Percentiles rank a stretch among this genome's conserved stretches.
Evolutionary conservation across 35 echinoderm and acorn worm species (phyloP).

Genomic region (Eucidaris tribuloides): DNA sequence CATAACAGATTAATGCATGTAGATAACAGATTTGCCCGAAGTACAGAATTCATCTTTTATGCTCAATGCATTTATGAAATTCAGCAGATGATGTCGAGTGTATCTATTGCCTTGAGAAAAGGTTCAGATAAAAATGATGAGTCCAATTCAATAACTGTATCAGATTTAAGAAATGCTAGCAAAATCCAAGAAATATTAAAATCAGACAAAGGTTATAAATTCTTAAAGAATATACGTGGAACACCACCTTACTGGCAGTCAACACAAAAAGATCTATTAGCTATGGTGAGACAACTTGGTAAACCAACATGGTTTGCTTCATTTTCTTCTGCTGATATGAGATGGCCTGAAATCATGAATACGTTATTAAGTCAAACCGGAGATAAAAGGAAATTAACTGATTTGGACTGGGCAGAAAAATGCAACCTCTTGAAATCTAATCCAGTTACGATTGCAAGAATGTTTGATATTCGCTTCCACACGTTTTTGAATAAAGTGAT

Average conservation of each 20-base stretch:
- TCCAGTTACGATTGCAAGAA: conserved; percentile 56
- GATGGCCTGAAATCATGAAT: conserved; percentile 56
- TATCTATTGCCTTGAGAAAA: conserved; percentile 75
- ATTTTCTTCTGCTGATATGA: conserved; percentile 65
- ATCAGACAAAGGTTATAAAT: conserved; percentile 52
- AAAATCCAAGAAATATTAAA: background rate
- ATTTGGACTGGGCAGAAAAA: conserved; percentile 50
- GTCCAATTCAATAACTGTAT: background rate
- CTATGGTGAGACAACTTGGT: conserved; percentile 75
- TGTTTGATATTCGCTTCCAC: conserved; percentile 58
- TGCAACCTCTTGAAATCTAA: conserved; percentile 44
- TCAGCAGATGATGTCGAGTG: conserved; percentile 41
- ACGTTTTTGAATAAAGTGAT: conserved; percentile 62
- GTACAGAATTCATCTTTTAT: conserved; percentile 70
- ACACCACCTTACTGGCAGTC: conserved; percentile 75
- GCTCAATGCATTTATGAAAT: conserved; percentile 65
- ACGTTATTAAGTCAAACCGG: conserved; percentile 27
- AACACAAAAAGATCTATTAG: conserved; percentile 61
- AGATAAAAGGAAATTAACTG: background rate
- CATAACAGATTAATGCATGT: conserved; percentile 44
- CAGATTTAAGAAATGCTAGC: background rate
- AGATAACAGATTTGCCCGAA: conserved; percentile 64
- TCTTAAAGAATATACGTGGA: conserved; percentile 66
- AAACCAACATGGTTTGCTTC: conserved; percentile 60
- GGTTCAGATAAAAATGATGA: conserved; percentile 1